These are phyloP conservation scores for Brassicogethes aeneus DNA, from an alignment of 2,888 invertebrate genomes.

Conservation along the genomic window DNA sequence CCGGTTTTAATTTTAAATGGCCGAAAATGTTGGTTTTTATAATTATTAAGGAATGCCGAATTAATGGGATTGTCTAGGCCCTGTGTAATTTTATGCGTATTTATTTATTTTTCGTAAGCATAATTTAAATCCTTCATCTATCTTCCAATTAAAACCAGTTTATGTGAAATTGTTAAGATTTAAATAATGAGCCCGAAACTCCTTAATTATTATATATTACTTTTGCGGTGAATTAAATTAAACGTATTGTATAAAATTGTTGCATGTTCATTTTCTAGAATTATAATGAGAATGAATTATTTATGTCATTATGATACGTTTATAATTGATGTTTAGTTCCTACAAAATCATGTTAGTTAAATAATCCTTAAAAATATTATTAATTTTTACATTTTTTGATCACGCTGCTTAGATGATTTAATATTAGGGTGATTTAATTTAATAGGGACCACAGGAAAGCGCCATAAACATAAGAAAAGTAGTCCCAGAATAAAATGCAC, in stretches of 20 bases:
- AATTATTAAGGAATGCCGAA: conserved; percentile 14
- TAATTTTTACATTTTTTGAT: too few relatives aligned
- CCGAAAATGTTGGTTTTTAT: conserved; percentile 15
- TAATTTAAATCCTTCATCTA: conserved; percentile 17
- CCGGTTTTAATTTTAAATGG: conserved; percentile 27
- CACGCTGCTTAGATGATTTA: too few relatives aligned
- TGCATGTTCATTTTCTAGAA: background rate
- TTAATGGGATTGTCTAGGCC: conserved; percentile 3
- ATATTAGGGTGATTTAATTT: too few relatives aligned
- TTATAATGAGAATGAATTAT: background rate
- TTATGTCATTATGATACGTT: background rate
- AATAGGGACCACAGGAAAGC: too few relatives aligned
- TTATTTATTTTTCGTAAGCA: conserved; percentile 18
- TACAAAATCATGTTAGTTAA: background rate
- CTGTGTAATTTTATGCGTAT: conserved; percentile 14
- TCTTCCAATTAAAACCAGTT: conserved; percentile 17
- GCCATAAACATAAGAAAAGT: too few relatives aligned
- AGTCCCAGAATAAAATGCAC: too few relatives aligned
- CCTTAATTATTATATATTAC: conserved; percentile 13
- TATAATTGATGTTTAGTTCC: background rate
- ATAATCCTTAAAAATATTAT: too few relatives aligned
- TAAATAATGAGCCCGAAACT: conserved; percentile 10
- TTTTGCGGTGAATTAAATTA: conserved; percentile 9
- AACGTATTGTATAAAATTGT: conserved; percentile 1
- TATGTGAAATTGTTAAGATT: conserved; percentile 7